Evolutionary conservation across 2,113 vertebrate species (phyloP), one percentile per base, ranked within the genome.

Genomic region (Petaurus breviceps): DNA sequence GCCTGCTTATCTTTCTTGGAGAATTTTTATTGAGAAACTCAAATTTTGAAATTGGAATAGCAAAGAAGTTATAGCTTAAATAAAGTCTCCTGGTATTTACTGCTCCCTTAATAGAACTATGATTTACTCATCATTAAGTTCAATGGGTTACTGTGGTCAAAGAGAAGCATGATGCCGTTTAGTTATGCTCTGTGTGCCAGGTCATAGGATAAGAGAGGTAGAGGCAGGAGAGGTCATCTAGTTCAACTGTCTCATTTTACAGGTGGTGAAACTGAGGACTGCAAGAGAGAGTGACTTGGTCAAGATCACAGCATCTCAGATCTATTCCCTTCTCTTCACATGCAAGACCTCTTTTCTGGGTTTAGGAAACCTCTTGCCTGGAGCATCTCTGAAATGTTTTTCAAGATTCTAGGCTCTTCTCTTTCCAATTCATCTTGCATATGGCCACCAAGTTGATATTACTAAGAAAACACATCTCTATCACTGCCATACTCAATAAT

Each of bases 21-120:
- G 37, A 68, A 46, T 93, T 96, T 28, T 57, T 91, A 89, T 89
- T 7, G 55, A 95, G 12, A 96, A 95, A 92, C 93, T 90, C 37
- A 31, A 94, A 96, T 50, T 84, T 84, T 22, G n/a, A 84, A 84
- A 61, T 8, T 68, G 68, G 43, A 95, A 47, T 57, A 91, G 16
- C 37, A 94, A 57, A 84, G 94, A 51, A 91, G 28, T 54, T 93
- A 16, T 52, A 8, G 12, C 90, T 94, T 92, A 77, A 92, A 49
- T 93, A 90, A 94, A 25, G 68, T 24, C 25, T 91, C 22, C 90
- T 95, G 49, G n/a, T 51, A 52, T 77, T 51, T 51, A 89, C 49
- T 46, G 11, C n/a, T 92, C n/a, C 8, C 91, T 6, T 61, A 53
- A 91, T 31, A 57, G 89, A 46, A 26, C 61, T 89, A 22, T 84